Base-by-base conservation (phyloP, 2,797 vertebrate species). In the Clarias platycephalus region DNA sequence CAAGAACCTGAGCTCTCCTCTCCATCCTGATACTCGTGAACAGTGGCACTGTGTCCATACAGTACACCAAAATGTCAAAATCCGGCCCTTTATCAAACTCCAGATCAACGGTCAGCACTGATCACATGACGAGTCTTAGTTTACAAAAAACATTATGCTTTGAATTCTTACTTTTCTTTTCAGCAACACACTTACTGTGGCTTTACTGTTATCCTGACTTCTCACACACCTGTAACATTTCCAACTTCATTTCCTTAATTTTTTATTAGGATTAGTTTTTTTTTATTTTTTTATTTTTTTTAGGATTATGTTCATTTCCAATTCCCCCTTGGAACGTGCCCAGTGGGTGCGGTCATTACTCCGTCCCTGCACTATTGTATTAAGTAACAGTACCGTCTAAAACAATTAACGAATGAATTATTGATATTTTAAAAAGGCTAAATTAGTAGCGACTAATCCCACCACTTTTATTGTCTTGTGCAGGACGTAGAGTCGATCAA, bases 401-500 rank as follows among this genome's bases (percentile, higher is more conserved):
- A 74, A 28, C 44, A 26, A 53, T 74, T 18, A 53, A 53, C 28
- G 3, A 53, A 57, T 57, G 26, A 76, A 34, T 76, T 28, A 31
- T 55, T 10, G 26, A 31, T 22, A 26, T 55, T 10, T 31, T 55
- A 57, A 76, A 24, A 24, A 28, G 18, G 57, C 72, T 57, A 58
- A 55, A 77, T 58, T 58, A 60, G 28, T 60, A 60, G 37, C 0
- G 28, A 55, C 4, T 74, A 86, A 66, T 62, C 60, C 40, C 6
- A 20, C 40, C 44, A 62, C 66, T 58, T 68, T 80, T 80, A 34
- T 60, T 78, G 60, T 79, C 63, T 84, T 71, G 64, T 67, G 68
- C 53, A 89, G 88, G 86, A 86, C n/a, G 66, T 34, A 18, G 57
- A 62, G 18, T 40, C 81, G 66, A 31, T 76, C 22, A 82, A 67